Evolutionary conservation across 2,113 vertebrate genomes (phyloP).

Genomic region (Halcyon malimbica): DNA sequence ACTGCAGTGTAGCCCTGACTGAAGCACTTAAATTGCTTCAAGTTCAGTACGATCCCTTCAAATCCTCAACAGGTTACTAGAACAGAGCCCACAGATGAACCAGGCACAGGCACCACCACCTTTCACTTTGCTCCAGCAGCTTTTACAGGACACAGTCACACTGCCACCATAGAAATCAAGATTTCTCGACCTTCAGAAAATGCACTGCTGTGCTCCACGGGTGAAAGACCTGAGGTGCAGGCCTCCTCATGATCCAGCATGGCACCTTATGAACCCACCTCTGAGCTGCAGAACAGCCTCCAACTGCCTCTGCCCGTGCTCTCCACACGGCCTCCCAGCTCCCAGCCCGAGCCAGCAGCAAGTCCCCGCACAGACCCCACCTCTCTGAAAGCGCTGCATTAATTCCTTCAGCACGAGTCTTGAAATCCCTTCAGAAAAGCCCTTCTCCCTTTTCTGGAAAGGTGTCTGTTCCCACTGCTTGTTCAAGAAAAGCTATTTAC

Average conservation of each 20-base stretch:
- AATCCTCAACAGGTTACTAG: background rate
- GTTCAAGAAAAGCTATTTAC: background rate
- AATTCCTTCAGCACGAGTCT: background rate
- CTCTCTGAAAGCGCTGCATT: background rate
- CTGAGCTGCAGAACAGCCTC: background rate
- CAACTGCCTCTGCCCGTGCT: background rate
- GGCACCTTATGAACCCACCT: background rate
- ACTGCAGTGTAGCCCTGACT: background rate
- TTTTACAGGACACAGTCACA: too few species aligned
- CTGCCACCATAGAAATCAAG: too few species aligned
- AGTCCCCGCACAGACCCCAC: background rate
- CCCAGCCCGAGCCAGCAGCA: background rate
- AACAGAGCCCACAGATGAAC: background rate
- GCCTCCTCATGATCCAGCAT: background rate
- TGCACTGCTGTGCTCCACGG: background rate
- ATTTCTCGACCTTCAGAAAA: background rate
- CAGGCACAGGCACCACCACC: background rate
- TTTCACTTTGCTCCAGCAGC: too few species aligned
- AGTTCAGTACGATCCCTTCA: background rate
- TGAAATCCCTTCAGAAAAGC: background rate
- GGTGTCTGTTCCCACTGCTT: background rate
- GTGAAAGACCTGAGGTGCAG: background rate
- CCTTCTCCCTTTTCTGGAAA: background rate
- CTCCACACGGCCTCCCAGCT: background rate
- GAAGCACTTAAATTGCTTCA: rapidly evolving